Conservation (phyloP, 1,140 invertebrate species). For the Caerostris extrusa region DNA sequence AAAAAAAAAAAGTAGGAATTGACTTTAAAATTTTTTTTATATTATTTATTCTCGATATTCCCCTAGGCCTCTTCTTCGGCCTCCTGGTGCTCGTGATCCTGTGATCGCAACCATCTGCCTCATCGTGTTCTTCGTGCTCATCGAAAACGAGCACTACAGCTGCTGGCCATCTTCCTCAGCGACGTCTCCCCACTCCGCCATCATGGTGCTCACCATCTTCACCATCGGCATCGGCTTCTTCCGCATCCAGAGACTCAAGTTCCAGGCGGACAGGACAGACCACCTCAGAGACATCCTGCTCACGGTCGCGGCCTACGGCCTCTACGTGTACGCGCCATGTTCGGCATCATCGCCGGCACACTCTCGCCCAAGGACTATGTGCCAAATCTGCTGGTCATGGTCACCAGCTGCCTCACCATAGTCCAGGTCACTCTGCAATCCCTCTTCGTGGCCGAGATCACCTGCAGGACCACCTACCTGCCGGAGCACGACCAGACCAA, state of each 20-base stretch:
- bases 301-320: slow-evolving; percentile 93
- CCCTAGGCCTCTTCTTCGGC: slow-evolving; percentile 89
- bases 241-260: slow-evolving; percentile 88
- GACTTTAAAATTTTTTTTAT: too few species aligned
- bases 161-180: slow-evolving; percentile 92
- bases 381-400: slow-evolving; percentile 93
- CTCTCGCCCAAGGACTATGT: slow-evolving; percentile 87
- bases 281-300: slow-evolving; percentile 92
- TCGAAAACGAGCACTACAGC: slow-evolving; percentile 83
- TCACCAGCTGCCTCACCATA: slow-evolving; percentile 92
- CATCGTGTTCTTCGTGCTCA: slow-evolving; percentile 96
- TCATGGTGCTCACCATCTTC: slow-evolving; percentile 92
- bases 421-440: slow-evolving; percentile 93
- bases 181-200: slow-evolving; percentile 92
- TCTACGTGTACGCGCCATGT: slow-evolving; percentile 96
- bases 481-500: slow-evolving; percentile 95
- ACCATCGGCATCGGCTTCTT: slow-evolving; percentile 95
- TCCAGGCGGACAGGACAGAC: slow-evolving; percentile 82
- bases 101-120: slow-evolving; percentile 95
- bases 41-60: too few species aligned
- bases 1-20: too few species aligned
- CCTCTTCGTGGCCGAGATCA: slow-evolving; percentile 96
- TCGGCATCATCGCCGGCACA: slow-evolving; percentile 94
- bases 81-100: slow-evolving; percentile 92
- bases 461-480: slow-evolving; percentile 92